A percentile compares a stretch with the other conserved stretches of the same genome.
phyloP scores from a whole-genome alignment of 2,113 vertebrate genomes.

The Struthio camelus region DNA sequence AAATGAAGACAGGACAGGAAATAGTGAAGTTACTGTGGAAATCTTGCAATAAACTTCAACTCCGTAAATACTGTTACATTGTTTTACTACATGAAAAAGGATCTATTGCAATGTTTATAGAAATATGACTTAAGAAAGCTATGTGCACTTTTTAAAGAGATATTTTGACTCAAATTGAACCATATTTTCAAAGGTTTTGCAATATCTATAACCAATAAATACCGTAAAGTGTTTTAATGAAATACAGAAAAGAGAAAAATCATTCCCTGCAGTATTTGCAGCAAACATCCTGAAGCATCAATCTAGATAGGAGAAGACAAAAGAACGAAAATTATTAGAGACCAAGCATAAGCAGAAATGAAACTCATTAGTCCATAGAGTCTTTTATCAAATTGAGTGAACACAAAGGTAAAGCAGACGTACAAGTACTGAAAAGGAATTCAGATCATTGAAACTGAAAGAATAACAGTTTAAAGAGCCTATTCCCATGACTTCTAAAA shows the following conservation, averaged over 20 bases:
- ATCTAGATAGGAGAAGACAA: slow-evolving; percentile 4
- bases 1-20: not conserved
- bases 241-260: not conserved
- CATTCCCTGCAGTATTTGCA: not conserved
- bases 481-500: not conserved
- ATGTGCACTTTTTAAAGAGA: not conserved
- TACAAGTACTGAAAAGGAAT: not conserved
- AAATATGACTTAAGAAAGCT: not conserved
- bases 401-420: slow-evolving; percentile 14
- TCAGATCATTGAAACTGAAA: slow-evolving; percentile 19
- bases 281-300: not conserved
- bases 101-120: not conserved
- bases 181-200: not conserved
- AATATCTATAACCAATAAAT: not conserved
- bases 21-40: not conserved
- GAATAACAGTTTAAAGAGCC: slow-evolving; percentile 6
- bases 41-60: not conserved
- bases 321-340: slow-evolving; percentile 35
- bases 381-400: not conserved
- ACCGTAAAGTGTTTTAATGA: not conserved
- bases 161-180: not conserved
- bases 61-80: not conserved
- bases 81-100: not conserved
- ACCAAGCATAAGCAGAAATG: slow-evolving; percentile 6
- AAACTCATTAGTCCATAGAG: slow-evolving; percentile 1